Evolutionary conservation across 2,888 invertebrate species (phyloP), one percentile per base, ranked within the genome.

Genomic region (Sesamia inferens): DNA sequence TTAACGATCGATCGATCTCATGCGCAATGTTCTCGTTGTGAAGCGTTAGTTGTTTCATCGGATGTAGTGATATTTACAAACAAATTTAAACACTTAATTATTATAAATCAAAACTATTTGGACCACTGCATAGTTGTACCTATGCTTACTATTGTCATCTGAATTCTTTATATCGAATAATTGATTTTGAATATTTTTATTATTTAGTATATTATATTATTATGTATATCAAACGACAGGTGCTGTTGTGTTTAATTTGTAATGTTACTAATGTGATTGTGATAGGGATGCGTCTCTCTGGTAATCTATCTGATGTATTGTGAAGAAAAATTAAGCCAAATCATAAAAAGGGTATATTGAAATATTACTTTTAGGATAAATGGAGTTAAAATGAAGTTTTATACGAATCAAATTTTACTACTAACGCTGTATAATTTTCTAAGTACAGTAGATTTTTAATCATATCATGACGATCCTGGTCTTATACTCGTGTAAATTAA

Each of bases 311-410:
- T 89, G 91, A 92, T 92, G 91, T 92, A 93, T 90, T 92, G 90
- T 92, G 89, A 91, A 91, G 84, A 85, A 87, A 89, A 89, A 90
- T 88, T 93, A 93, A 93, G 95, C 95, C 95, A 95, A 96, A 96
- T 95, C 95, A 95, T 94, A 94, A 91, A 92, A 94, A 93, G 94
- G 95, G 94, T 95, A 95, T 94, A 94, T 93, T 94, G 92, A 94
- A 93, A 93, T 93, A 92, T 94, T 94, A 94, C 93, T 92, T 94
- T 94, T 95, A 94, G 93, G 92, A 92, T 95, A 93, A 93, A 93
- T 91, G 92, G 90, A 90, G 92, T 93, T 93, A 90, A 92, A 92
- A 93, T 93, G 92, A 92, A 93, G 92, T 95, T 95, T 95, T 95
- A 92, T 94, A 94, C 88, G 88, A 94, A 94, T 94, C 93, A 93